Evolutionary conservation across 30 jellyfish, hydroid and myxozoan genomes (phyloP), one percentile per base, ranked within the genome.

Genomic region (Cassiopea xamachana): DNA sequence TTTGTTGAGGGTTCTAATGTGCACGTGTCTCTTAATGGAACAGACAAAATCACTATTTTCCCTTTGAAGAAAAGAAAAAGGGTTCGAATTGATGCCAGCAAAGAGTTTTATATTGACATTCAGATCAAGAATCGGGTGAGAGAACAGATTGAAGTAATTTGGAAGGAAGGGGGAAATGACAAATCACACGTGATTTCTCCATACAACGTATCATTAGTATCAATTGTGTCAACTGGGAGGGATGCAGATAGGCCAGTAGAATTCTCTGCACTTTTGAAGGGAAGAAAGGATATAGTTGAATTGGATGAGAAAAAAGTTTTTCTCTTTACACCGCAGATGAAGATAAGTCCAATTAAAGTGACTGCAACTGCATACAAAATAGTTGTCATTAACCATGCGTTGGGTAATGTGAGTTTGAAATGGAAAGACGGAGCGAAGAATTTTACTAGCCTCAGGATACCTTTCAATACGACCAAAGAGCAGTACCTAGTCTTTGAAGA

Each of bases 241-340:
- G 1, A 44, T 8, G 89, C 89, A 1, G 74, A 75, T 39, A 46
- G n/a, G 17, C 85, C 88, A 12, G 69, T 87, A 9, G 45, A 75
- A 49, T 87, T 87, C 48, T 45, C 73, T 46, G 94, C 94, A n/a
- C 46, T 43, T 15, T 6, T 77, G 76, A 62, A 87, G n/a, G 89
- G 77, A 7, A 48, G 44, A 46, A 68, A 69, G 12, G 55, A 76
- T 12, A 39, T 1, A 62, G 94, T 77, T 1, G 82, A 78, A 17
- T 60, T 87, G 9, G 77, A 87, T 68, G 72, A 62, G 84, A 67
- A 69, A 49, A 49, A 55, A 18, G 46, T 75, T 55, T 45, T 88
- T 1, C 75, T n/a, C 81, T 73, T 88, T 44, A 39, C 48, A 58
- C 90, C 95, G 2, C 82, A 81, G 72, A 47, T 60, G 14, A 72